Percentiles rank a stretch among this genome's conserved stretches.
These are phyloP conservation scores for Anthopleura xanthogrammica DNA, from an alignment of 92 coral and sea anemone species.

Conservation along the genomic window DNA sequence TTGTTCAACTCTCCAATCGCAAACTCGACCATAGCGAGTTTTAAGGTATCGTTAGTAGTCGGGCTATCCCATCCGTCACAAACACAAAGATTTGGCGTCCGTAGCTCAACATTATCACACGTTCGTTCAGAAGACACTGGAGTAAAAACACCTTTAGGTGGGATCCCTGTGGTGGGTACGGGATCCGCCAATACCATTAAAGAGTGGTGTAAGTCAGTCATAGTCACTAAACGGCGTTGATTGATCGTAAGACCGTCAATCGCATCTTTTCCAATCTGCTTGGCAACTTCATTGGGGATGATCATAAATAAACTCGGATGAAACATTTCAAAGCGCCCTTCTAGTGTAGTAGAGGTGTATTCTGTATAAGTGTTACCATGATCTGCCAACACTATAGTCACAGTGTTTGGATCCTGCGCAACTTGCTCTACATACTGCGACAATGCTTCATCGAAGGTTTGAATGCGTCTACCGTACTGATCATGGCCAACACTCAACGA, in stretches of 20 bases:
- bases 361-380: conserved; percentile 86
- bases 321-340: conserved; percentile 89
- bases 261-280: conserved; percentile 57
- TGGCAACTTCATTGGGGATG: conserved; percentile 64
- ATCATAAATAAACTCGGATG: conserved; percentile 79
- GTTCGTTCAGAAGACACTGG: conserved; percentile 57
- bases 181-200: conserved; percentile 64
- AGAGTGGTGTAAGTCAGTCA: conserved; percentile 74
- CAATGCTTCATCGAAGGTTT: conserved; percentile 63
- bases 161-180: conserved; percentile 42
- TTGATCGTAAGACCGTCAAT: conserved; percentile 55
- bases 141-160: conserved; percentile 61
- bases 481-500: conserved; percentile 80
- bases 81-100: conserved; percentile 74
- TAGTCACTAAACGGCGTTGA: conserved; percentile 74
- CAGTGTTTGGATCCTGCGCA: conserved; percentile 57
- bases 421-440: conserved; percentile 42
- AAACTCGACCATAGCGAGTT: conserved; percentile 79
- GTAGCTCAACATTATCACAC: conserved; percentile 69
- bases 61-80: conserved; percentile 93
- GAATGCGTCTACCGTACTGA: conserved; percentile 63
- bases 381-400: conserved; percentile 81
- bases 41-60: conserved; percentile 59
- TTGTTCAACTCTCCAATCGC: conserved; percentile 85
- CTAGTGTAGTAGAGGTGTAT: conserved; percentile 55